Base-by-base conservation (phyloP, 2,113 vertebrate species). In the Nibea albiflora region DNA sequence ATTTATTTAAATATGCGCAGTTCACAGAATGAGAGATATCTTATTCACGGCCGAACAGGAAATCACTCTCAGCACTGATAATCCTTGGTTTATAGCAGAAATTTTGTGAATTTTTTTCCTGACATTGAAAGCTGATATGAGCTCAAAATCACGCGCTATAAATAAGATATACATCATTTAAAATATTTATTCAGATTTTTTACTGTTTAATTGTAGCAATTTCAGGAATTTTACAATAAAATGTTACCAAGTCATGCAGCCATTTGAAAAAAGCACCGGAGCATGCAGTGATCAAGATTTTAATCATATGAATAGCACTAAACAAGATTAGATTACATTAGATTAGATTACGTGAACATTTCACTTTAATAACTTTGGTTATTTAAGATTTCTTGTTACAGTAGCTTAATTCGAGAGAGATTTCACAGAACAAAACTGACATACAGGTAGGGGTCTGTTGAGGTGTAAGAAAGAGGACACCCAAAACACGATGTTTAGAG, bases 1-100 rank as follows among this genome's bases (percentile, higher is more conserved):
- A 50, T 83, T 80, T 49, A 69, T 83, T 80, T 80, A 73, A 78
- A 81, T 64, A 57, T 62, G 39, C 56, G 17, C 2, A 1, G 20
- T 62, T 71, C 0, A 17, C 50, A 67, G 63, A 77, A 54, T 26
- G 16, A 39, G 46, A 12, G n/a, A 31, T 35, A 15, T 73, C 31
- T 39, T 73, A 46, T 57, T 72, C 17, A 52, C 26, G 62, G 72
- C 83, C 61, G 28, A 57, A 62, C 49, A 66, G 47, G 46, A 74
- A 83, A 81, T 69, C 8, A 24, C 28, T 39, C 61, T 62, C 20
- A n/a, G 4, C n/a, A n/a, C 1, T 28, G 44, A 26, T 52, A 50
- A 49, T 65, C 54, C 11, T 42, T 20, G 11, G 42, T 79, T 75
- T 56, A 73, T 75, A 80, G 68, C 79, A 75, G 75, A 73, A 64